These are phyloP conservation scores for Dipodomys merriami DNA, from an alignment of 2,113 vertebrate species.

Conservation along the genomic window DNA sequence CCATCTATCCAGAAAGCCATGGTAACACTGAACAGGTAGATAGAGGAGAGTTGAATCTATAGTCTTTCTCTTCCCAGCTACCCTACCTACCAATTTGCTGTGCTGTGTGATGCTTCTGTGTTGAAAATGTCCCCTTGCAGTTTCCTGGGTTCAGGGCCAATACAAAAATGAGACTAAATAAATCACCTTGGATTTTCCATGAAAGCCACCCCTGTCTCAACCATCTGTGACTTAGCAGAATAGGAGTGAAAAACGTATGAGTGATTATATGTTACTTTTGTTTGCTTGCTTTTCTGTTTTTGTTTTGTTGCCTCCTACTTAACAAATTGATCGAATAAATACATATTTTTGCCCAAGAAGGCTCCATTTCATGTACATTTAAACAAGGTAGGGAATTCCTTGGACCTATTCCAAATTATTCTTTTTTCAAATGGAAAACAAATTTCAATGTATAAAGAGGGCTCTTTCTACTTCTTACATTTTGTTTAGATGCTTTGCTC, in stretches of 20 bases:
- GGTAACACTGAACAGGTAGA: background rate
- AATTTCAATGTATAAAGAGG: background rate
- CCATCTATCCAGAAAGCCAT: background rate
- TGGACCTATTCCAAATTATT: slow-evolving; percentile 43
- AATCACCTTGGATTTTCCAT: slow-evolving; percentile 18
- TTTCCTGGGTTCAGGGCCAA: slow-evolving; percentile 40
- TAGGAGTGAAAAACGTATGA: background rate
- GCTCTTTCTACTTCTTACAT: background rate
- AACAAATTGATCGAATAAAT: background rate
- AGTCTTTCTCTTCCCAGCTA: background rate
- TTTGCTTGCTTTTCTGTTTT: background rate
- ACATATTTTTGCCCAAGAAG: background rate
- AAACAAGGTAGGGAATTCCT: background rate
- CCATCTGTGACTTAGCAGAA: slow-evolving; percentile 41
- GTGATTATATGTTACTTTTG: background rate
- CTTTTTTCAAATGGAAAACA: background rate
- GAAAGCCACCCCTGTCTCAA: slow-evolving; percentile 36
- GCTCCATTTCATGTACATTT: background rate
- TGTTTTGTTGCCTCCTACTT: slow-evolving; percentile 11
- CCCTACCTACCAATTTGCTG: background rate
- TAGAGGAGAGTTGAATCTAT: background rate
- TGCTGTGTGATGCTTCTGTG: background rate
- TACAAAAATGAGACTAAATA: slow-evolving; percentile 22
- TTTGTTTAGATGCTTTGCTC: slow-evolving; percentile 10
- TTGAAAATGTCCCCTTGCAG: background rate